A percentile compares a stretch with the other conserved stretches of the same genome.
Evolutionary conservation across 1,140 invertebrate genomes (phyloP).

Genomic region (Metaphire vulgaris): DNA sequence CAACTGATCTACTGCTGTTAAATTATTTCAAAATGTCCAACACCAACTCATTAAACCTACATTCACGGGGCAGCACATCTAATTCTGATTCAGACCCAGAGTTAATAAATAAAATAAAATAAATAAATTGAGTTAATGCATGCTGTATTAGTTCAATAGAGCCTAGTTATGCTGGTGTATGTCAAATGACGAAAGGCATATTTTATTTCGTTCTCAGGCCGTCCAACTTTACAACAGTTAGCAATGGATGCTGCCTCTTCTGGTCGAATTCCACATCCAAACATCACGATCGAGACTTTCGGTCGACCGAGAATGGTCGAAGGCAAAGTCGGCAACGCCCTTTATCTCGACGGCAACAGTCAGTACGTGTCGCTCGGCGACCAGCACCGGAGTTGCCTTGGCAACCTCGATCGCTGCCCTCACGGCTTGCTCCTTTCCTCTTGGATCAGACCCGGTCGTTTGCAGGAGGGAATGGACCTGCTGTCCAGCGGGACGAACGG

Average conservation of each 20-base stretch:
- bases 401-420: conserved; percentile 43
- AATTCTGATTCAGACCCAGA: too few species aligned
- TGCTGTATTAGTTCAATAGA: too few species aligned
- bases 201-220: background rate
- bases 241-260: background rate
- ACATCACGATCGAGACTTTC: conserved; percentile 33
- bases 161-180: too few species aligned
- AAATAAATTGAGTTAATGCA: too few species aligned
- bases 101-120: too few species aligned
- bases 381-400: conserved; percentile 42
- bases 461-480: conserved; percentile 38
- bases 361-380: conserved; percentile 42
- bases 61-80: too few species aligned
- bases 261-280: conserved; percentile 31
- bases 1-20: too few species aligned
- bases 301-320: conserved; percentile 38
- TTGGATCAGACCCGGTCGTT: conserved; percentile 40
- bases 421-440: conserved; percentile 46
- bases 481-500: conserved; percentile 38
- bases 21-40: too few species aligned
- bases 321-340: conserved; percentile 42
- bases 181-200: too few species aligned
- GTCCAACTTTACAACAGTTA: background rate
- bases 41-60: too few species aligned
- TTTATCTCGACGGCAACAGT: conserved; percentile 39